Evolutionary conservation across 2,113 vertebrate species (phyloP).

Genomic region (Australoheros scitulus): DNA sequence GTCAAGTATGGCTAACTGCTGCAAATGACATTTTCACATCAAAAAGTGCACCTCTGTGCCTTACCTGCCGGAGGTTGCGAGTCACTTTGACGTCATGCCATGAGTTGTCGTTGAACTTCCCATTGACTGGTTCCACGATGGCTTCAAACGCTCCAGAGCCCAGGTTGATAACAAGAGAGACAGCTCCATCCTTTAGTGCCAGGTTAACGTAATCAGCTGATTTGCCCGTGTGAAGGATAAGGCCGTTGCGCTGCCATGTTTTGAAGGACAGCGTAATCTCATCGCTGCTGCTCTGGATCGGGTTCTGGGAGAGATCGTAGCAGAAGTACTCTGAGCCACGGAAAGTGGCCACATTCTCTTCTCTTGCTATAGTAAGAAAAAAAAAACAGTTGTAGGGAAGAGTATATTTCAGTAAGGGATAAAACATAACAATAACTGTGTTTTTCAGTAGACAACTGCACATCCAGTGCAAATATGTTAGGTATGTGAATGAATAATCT

Average conservation of each 20-base stretch:
- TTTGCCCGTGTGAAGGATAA: constrained; percentile 97
- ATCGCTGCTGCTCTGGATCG: constrained; percentile 98
- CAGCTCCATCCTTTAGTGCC: constrained; percentile 95
- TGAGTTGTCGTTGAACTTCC: constrained; percentile 97
- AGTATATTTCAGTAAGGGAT: not conserved
- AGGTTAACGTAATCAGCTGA: constrained; percentile 99
- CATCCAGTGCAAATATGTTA: not conserved
- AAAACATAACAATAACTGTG: not conserved
- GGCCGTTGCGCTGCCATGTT: constrained; percentile 96
- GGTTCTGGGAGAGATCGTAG: constrained; percentile 98
- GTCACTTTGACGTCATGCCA: constrained; percentile 99
- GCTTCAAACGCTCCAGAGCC: constrained; percentile 98
- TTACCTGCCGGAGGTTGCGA: constrained; percentile 98
- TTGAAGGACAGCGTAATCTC: constrained; percentile 99
- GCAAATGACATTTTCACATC: not conserved
- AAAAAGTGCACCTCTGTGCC: not conserved
- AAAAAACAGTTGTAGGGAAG: not conserved
- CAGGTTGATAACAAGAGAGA: constrained; percentile 97
- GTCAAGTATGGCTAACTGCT: not conserved
- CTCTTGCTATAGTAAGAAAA: constrained; percentile 81
- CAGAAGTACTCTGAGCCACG: constrained; percentile 97
- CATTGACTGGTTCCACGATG: constrained; percentile 96
- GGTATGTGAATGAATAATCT: not conserved
- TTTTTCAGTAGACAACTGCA: not conserved
- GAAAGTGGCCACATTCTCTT: constrained; percentile 98